phyloP scores from a whole-genome alignment of 2,888 invertebrate genomes.

The Andrena hattorfiana region DNA sequence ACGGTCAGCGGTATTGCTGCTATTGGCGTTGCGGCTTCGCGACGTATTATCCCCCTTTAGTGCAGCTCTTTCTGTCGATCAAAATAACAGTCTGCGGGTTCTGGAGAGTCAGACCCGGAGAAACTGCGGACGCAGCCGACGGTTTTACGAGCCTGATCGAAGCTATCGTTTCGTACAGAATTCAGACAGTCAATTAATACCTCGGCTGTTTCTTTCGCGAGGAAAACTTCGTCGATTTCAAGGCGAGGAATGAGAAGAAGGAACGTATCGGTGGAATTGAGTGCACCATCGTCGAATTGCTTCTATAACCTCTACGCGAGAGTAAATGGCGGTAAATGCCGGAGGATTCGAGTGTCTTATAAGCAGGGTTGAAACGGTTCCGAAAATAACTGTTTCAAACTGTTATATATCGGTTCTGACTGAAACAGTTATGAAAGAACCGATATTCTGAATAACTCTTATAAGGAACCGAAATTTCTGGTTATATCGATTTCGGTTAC shows the following conservation, averaged over 20 bases:
- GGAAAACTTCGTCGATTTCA: background rate
- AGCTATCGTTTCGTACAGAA: conserved; percentile 11
- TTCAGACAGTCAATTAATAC: background rate
- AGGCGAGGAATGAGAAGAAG: no score
- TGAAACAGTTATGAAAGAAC: no score
- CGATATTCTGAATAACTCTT: no score
- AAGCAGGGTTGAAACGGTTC: no score
- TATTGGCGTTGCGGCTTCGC: conserved; percentile 45
- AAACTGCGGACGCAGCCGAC: conserved; percentile 35
- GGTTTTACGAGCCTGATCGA: conserved; percentile 15
- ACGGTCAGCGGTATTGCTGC: conserved; percentile 48
- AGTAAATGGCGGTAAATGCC: background rate
- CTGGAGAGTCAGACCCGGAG: conserved; percentile 25
- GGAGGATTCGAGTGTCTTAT: background rate
- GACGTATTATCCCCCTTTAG: conserved; percentile 55
- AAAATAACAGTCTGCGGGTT: conserved; percentile 57
- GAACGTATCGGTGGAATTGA: no score
- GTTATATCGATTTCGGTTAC: no score
- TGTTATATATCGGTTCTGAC: no score
- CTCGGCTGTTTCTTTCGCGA: background rate
- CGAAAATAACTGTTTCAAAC: no score
- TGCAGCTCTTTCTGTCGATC: conserved; percentile 34
- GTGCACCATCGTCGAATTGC: no score
- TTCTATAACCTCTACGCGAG: background rate
- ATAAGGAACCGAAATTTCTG: no score